Percentiles rank a stretch among this genome's conserved stretches.
Evolutionary conservation across 1,140 invertebrate species (phyloP).

Genomic region (Leptinotarsa undecemlineata): DNA sequence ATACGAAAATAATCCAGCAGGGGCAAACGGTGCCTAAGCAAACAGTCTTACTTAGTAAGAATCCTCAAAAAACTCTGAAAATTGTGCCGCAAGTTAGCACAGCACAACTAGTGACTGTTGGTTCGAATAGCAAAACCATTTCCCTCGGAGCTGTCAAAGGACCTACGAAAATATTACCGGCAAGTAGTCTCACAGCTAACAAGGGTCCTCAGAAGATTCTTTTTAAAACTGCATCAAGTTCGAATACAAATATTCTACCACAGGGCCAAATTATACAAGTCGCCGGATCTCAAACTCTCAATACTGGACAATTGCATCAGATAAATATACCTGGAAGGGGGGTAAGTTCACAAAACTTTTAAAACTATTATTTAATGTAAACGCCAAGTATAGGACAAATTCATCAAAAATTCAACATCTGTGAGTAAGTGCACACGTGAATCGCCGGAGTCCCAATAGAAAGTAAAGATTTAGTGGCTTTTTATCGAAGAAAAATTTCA

Average conservation of each 20-base stretch:
- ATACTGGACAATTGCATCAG: constrained; percentile 66
- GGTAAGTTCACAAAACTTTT: constrained; percentile 36
- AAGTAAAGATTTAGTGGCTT: no score
- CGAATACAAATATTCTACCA: constrained; percentile 47
- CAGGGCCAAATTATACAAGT: constrained; percentile 66
- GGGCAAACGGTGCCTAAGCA: constrained; percentile 45
- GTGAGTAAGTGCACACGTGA: no score
- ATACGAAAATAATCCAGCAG: constrained; percentile 62
- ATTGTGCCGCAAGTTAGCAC: constrained; percentile 48
- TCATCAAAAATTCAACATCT: no score
- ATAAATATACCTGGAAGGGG: constrained; percentile 73
- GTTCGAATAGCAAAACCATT: constrained; percentile 37
- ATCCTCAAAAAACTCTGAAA: constrained; percentile 46
- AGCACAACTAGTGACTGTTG: constrained; percentile 22
- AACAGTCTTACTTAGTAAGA: constrained; percentile 57
- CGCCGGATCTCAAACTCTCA: constrained; percentile 60
- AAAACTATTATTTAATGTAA: no score
- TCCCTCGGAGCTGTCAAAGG: constrained; percentile 58
- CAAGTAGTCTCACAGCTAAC: constrained; percentile 57
- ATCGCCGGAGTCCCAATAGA: no score
- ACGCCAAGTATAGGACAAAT: no score
- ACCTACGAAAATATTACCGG: constrained; percentile 72
- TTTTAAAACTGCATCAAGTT: constrained; percentile 58
- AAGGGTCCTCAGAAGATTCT: constrained; percentile 65
- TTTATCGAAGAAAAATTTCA: no score